Percentiles rank a stretch among this genome's conserved stretches.
These are phyloP conservation scores for Thereva nobilitata DNA, from an alignment of 2,888 invertebrate genomes.

Conservation along the genomic window DNA sequence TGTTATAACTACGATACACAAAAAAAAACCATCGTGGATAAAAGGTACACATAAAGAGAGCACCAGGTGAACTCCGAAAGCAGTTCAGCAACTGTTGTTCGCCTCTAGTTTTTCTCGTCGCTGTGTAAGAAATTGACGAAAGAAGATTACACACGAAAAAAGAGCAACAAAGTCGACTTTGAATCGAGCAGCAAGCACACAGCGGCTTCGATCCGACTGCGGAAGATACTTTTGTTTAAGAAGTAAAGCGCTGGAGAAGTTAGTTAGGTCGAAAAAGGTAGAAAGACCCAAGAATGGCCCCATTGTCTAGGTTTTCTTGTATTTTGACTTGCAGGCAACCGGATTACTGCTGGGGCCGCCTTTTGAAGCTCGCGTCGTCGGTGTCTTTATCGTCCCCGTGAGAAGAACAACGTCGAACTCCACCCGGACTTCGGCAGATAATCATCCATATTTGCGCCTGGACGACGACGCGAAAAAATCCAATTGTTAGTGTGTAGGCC, in stretches of 20 bases:
- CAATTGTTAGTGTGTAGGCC: neutral
- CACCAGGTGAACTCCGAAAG: too few species aligned
- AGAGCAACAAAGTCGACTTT: too few species aligned
- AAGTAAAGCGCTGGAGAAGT: neutral
- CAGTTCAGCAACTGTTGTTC: too few species aligned
- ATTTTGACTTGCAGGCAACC: neutral
- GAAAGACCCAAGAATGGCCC: constrained; percentile 9
- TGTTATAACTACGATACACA: neutral
- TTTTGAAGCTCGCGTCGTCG: neutral
- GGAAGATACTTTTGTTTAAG: neutral
- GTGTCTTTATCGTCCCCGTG: too few species aligned
- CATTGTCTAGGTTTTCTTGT: constrained; percentile 15
- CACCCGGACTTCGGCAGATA: too few species aligned
- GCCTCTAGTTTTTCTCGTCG: too few species aligned
- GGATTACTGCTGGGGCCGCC: neutral
- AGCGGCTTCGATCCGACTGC: neutral
- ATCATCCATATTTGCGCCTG: neutral
- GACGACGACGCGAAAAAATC: constrained; percentile 13
- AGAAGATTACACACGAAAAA: too few species aligned
- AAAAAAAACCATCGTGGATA: neutral
- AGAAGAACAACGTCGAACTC: too few species aligned
- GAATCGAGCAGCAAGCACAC: too few species aligned
- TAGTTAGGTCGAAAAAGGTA: neutral
- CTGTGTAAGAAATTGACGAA: too few species aligned
- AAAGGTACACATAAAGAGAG: neutral